Conservation (phyloP, 2,888 invertebrate genomes). For the Ecdyonurus torrentis region DNA sequence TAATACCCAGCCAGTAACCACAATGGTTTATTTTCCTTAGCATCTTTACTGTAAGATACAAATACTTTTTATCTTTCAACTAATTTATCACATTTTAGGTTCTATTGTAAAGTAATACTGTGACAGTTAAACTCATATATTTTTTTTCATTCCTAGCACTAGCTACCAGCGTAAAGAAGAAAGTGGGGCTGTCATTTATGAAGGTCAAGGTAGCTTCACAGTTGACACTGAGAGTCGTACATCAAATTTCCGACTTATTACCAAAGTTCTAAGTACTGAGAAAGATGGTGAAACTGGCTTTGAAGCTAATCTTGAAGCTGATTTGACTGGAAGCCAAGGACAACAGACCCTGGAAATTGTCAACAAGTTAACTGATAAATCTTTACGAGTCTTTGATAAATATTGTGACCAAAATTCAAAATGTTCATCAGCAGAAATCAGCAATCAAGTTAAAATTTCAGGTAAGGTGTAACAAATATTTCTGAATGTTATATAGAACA, state of each 20-base stretch:
- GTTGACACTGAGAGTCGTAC: slow-evolving; percentile 48
- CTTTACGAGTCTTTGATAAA: slow-evolving; percentile 47
- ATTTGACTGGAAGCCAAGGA: slow-evolving; percentile 32
- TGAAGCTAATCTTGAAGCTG: slow-evolving; percentile 46
- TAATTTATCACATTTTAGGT: not conserved
- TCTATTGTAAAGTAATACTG: not conserved
- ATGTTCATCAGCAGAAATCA: slow-evolving; percentile 49
- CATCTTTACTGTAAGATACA: not conserved
- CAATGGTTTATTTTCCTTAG: too few relatives aligned
- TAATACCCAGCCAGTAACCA: too few relatives aligned
- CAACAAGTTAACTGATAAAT: slow-evolving; percentile 51
- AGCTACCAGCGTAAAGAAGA: slow-evolving; percentile 53
- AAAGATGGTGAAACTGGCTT: slow-evolving; percentile 12
- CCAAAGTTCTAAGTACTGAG: slow-evolving; percentile 32
- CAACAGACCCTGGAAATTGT: slow-evolving; percentile 50
- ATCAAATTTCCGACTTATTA: slow-evolving; percentile 56
- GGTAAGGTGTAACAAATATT: too few relatives aligned
- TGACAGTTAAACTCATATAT: too few relatives aligned
- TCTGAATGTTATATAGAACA: too few relatives aligned
- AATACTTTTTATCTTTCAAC: not conserved
- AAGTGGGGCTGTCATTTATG: slow-evolving; percentile 50
- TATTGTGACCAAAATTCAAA: slow-evolving; percentile 66
- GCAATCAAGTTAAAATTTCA: not conserved
- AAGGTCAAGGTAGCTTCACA: slow-evolving; percentile 56
- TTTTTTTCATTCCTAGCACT: slow-evolving; percentile 29